phyloP scores from a whole-genome alignment of 2,797 vertebrate genomes.

The Silurus lanzhouensis region DNA sequence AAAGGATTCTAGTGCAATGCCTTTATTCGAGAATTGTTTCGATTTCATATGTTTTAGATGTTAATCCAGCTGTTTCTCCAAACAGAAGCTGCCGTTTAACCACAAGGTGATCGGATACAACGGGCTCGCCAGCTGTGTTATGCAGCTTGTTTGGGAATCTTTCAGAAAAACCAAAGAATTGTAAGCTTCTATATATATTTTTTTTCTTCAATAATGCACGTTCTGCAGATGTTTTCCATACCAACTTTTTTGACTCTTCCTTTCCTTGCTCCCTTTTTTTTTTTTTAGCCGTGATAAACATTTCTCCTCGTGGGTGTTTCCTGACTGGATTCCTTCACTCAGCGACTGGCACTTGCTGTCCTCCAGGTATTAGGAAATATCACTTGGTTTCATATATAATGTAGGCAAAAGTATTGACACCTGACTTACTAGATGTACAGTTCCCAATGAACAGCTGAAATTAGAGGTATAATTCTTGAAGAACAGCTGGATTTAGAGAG shows the following conservation, averaged over 20 bases:
- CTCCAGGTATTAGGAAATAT: constrained; percentile 70
- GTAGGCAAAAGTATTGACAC: too few relatives aligned
- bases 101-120: constrained; percentile 42
- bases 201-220: too few relatives aligned
- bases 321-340: constrained; percentile 85
- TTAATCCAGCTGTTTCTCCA: not conserved
- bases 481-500: too few relatives aligned
- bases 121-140: constrained; percentile 56
- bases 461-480: too few relatives aligned
- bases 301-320: constrained; percentile 85
- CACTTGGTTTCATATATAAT: not conserved
- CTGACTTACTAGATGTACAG: too few relatives aligned
- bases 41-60: not conserved
- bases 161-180: constrained; percentile 74
- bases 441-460: too few relatives aligned
- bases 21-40: too few relatives aligned
- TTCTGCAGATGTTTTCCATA: too few relatives aligned
- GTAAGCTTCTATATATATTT: constrained; percentile 61
- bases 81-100: constrained; percentile 3
- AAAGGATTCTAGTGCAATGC: too few relatives aligned
- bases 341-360: constrained; percentile 80
- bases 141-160: constrained; percentile 73
- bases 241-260: not conserved
- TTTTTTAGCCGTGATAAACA: constrained; percentile 80
- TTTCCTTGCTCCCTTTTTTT: not conserved